Evolutionary conservation across 2,797 vertebrate genomes (phyloP), one percentile per base, ranked within the genome.

Genomic region (Enteromius mattozi): DNA sequence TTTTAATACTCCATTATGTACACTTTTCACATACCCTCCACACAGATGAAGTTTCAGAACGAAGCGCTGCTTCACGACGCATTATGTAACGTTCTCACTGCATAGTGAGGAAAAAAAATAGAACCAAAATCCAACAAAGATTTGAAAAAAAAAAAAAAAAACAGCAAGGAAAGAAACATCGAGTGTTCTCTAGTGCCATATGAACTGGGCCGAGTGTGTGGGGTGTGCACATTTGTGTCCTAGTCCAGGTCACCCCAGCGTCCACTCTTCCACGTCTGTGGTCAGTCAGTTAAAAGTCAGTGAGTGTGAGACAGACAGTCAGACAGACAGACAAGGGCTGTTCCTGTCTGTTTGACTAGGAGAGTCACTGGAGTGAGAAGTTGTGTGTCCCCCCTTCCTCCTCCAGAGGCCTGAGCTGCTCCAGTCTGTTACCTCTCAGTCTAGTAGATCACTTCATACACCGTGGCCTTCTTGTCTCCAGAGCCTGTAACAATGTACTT

Each of bases 21-120:
- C 97, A 98, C 92, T 97, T 97, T 97, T 96, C 96, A 97, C 96
- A 98, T 94, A 95, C 92, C 93, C 96, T 96, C 95, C 93, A 93
- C 83, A 80, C 71, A 93, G 91, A 92, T 94, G 92, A 94, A 95
- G 90, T 92, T 94, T 92, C 93, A 92, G 89, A 93, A 90, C 65
- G 92, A 95, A 94, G 94, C 93, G 81, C 94, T 78, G 94, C 94
- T 95, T 95, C 94, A 90, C 76, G 88, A 90, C 91, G 91, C 92
- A 92, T 93, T 92, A 91, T 89, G 91, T 92, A 95, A 94, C 92
- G 89, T 92, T 93, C 88, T 92, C 91, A 92, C 92, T 90, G 90
- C 88, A 89, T 90, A 91, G 85, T 89, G 93, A 92, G 91, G 70
- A 88, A 88, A 91, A 27, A 77, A 87, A 91, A 91, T 88, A 85